Evolutionary conservation across 2,888 invertebrate genomes (phyloP), one percentile per base, ranked within the genome.

Genomic region (Drosophila infuscata): DNA sequence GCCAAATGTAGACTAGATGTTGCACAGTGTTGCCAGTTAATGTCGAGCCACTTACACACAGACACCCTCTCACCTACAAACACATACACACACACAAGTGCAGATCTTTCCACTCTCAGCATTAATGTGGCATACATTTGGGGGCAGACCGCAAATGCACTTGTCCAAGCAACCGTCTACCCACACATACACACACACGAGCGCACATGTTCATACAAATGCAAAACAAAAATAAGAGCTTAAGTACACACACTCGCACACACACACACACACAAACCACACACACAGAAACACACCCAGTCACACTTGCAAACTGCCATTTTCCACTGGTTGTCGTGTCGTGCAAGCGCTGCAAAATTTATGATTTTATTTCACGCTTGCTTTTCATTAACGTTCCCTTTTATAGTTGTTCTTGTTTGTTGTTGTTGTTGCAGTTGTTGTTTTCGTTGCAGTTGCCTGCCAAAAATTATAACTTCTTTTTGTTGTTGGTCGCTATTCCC

Each of bases 281-380:
- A 60, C 56, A 29, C 9, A 33, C 61, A 46, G 20, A 57, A 32
- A 51, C 48, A 49, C 68, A 53, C 57, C 30, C 25, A 57, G 32
- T 53, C 51, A 49, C 68, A 49, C 57, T 38, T 56, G 33, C 38
- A 49, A 52, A 54, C 48, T 56, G 71, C 9, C 57, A 70, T 77
- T 77, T 73, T 61, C 64, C 72, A 71, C 62, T 60, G 73, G 61
- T 58, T 76, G 74, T 61, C 63, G 60, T 65, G 60, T 54, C 59
- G 53, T 68, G 75, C 70, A 79, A 75, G 68, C 83, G 54, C 73
- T 88, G 88, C 82, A 89, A 78, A 87, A 87, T 87, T 87, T 87
- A 87, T 89, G 87, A 87, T 87, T 87, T 89, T 87, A 89, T 89
- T 87, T 89, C 89, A 89, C 87, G 87, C 87, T 89, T 89, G 89